Evolutionary conservation across 2,113 vertebrate genomes (phyloP), one percentile per base, ranked within the genome.

Genomic region (Gadus macrocephalus): DNA sequence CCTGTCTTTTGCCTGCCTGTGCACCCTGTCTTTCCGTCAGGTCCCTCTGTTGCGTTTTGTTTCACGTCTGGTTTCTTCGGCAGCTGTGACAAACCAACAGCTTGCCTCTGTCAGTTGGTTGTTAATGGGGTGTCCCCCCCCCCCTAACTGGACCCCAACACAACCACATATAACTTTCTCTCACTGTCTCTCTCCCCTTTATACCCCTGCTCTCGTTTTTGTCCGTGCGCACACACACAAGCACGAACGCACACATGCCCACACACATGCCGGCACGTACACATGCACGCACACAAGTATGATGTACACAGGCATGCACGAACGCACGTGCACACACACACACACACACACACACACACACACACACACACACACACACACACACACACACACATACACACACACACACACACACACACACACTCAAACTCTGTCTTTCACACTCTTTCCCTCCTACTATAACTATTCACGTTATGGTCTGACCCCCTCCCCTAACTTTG

Each of bases 131-230:
- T 60, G 1, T 74, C 67, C 77, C 65, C 15, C 53, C 69, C 42
- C 42, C 42, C 42, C 8, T 9, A 7, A 49, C 42, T 3, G 25
- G 25, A 49, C 42, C 42, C 42, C 42, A 49, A 49, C 42, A 35
- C 78, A 79, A 84, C 55, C 15, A 83, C 80, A 75, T 79, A 75
- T 71, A 79, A 78, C 74, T 78, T 74, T 78, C 78, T 14, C 76
- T 62, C 64, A 4, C 49, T 69, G 67, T 77, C 64, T 49, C 68
- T 80, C 68, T 38, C 15, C 55, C n/a, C 55, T 2, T 58, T 9
- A 9, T 49, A 49, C 42, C 42, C 42, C 42, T 49, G 42, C 8
- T 49, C 42, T 49, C 42, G 9, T 49, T 49, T 9, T 49, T 14
- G 42, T 49, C 42, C 42, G 8, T 49, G 6, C 42, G 42, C 28